phyloP scores from a whole-genome alignment of 2,888 invertebrate species.

The Drosophila neotestacea region DNA sequence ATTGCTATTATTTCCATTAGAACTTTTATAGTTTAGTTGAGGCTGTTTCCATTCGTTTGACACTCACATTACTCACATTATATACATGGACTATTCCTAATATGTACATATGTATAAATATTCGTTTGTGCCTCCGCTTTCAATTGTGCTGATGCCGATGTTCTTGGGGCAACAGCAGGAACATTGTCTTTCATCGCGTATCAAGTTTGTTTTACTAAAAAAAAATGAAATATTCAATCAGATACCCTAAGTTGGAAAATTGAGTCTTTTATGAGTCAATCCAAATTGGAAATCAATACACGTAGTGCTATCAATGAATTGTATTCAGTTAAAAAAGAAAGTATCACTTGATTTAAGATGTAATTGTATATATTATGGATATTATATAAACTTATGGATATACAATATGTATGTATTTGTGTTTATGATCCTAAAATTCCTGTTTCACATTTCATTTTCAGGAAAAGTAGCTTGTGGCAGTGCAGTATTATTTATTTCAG shows the following conservation, averaged over 20 bases:
- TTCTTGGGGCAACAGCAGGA: slow-evolving; percentile 1
- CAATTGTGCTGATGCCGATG: slow-evolving; percentile 39
- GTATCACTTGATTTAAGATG: not conserved
- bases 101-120: slow-evolving; percentile 1
- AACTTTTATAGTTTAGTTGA: slow-evolving; percentile 29
- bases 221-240: not conserved
- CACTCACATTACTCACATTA: slow-evolving; percentile 7
- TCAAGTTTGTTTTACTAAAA: not conserved
- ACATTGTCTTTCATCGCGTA: slow-evolving; percentile 5
- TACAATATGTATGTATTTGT: not conserved
- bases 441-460: not conserved
- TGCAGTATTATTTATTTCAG: not conserved
- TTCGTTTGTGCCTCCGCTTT: slow-evolving; percentile 31
- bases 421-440: not conserved
- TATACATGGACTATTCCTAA: slow-evolving; percentile 12
- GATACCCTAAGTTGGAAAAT: not conserved
- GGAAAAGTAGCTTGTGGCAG: not conserved
- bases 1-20: slow-evolving; percentile 43
- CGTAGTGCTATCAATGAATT: slow-evolving; percentile 3
- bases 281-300: slow-evolving; percentile 8
- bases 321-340: not conserved
- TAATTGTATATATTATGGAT: too few species aligned
- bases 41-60: slow-evolving; percentile 27
- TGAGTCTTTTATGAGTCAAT: not conserved
- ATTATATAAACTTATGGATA: not conserved